Base-by-base conservation (phyloP, 2,888 invertebrate species). In the Onchidella celtica region DNA sequence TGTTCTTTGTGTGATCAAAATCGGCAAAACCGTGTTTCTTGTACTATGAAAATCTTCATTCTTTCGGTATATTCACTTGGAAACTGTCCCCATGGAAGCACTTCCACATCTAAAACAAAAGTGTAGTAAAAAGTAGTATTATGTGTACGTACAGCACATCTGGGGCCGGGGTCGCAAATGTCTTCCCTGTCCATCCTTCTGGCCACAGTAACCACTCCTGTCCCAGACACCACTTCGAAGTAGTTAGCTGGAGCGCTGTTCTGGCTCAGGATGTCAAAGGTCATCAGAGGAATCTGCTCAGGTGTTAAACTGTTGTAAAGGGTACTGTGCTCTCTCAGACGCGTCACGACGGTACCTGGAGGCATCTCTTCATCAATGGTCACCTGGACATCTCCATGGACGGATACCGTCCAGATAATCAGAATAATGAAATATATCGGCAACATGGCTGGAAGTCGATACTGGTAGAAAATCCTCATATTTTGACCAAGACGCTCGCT, bases 201-300 rank as follows among this genome's bases (percentile, higher is more conserved):
- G 63, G 77, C 84, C 11, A 84, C 66, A 29, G 70, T 75, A 27
- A 84, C 65, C 61, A 83, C 72, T 61, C 90, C 88, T 6, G 87
- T 85, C 2, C 69, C 82, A 4, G 87, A 75, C 21, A 86, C 86
- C 4, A 89, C 84, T 36, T 78, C 77, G 81, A 90, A 90, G 75
- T 85, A 86, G n/a, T 84, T 83, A 14, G 88, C 88, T 65, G 86
- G 86, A 1, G 80, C 78, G 55, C 85, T 86, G 6, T 86, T 86
- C 32, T 87, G 84, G 27, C 85, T 83, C 21, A 90, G 82, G 57
- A 90, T 89, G 55, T 84, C 86, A 73, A 87, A 90, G 59, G 84
- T 85, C 59, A 90, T 85, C 59, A 86, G 86, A 27, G 84, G 83
- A 24, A 83, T 85, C 65, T 89, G 87, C 17, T 83, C 86, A 9